Percentiles rank a stretch among this genome's conserved stretches.
These are phyloP conservation scores for Habropoda laboriosa DNA, from an alignment of 1,140 invertebrate genomes.

Conservation along the genomic window DNA sequence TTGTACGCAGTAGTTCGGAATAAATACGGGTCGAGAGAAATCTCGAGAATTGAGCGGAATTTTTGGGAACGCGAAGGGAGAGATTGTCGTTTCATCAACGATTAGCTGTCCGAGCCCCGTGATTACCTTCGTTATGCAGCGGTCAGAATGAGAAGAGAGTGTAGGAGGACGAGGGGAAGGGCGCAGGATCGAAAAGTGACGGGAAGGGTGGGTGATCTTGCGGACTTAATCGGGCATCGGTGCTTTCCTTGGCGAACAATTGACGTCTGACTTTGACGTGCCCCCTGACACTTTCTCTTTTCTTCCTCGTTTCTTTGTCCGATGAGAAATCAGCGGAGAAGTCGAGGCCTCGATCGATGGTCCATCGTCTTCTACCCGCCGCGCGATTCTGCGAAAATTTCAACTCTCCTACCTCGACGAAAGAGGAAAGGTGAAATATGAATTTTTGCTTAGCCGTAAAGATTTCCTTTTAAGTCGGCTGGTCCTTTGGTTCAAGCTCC, in stretches of 20 bases:
- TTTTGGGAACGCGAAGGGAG: not conserved
- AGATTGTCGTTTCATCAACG: not conserved
- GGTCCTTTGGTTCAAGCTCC: not conserved
- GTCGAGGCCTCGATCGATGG: conserved; percentile 17
- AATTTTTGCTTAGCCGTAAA: not conserved
- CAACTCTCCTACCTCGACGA: not conserved
- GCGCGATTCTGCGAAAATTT: not conserved
- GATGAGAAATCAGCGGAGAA: conserved; percentile 21
- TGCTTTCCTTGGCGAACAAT: conserved; percentile 49
- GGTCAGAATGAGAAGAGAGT: not conserved
- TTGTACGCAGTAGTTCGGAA: no score
- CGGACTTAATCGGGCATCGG: conserved; percentile 49
- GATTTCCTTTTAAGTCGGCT: not conserved
- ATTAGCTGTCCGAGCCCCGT: conserved; percentile 17
- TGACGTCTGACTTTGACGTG: conserved; percentile 47
- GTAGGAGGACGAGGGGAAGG: not conserved
- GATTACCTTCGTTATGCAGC: conserved; percentile 26
- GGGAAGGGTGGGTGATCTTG: conserved; percentile 48
- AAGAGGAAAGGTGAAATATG: not conserved
- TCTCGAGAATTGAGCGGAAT: no score
- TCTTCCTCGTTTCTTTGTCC: conserved; percentile 36
- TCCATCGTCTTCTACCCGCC: no score
- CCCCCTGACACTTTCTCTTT: conserved; percentile 50
- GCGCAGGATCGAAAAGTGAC: conserved; percentile 17
- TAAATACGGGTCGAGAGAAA: no score